Base-by-base conservation (phyloP, 2,888 invertebrate species). In the Psococerastis gibbosa region DNA sequence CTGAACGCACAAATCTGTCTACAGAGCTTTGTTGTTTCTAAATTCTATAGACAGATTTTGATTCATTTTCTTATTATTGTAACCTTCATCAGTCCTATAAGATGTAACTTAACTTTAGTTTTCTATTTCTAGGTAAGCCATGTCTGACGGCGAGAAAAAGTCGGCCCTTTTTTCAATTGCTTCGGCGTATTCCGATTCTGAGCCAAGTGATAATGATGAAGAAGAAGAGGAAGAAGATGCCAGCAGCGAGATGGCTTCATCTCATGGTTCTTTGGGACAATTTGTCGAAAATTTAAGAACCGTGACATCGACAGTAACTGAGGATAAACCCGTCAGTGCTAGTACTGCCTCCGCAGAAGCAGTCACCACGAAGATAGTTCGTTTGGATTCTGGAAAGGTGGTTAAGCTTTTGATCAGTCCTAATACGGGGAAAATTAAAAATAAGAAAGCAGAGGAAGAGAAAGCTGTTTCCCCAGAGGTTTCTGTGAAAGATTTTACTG, bases 171-270 rank as follows among this genome's bases (percentile, higher is more conserved):
- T 38, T 6, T 20, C 20, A 5, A 38, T 38, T 18, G 38, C 38
- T 18, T 38, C 38, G 13, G 38, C 38, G 6, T 38, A 38, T 38
- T 38, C 38, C 6, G 38, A 38, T 20, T 18, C 38, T 13, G 38
- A 38, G 11, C 15, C 17, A 16, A 38, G 38, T 18, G 38, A 38
- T 20, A 20, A 20, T 18, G 38, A 20, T 5, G 6, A 5, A 3
- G 38, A 38, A 20, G 38, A 38, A 6, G 8, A 6, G 8, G 8
- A 6, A 11, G 27, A 27, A 27, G 27, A 11, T 11, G 8, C 6
- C 27, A 27, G 27, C 27, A 33, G 33, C 17, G 33, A 9, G 3
- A 9, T 16, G 9, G 5, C 9, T 3, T n/a, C n/a, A n/a, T 16
- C 33, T 17, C 15, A 17, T 16, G 9, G 33, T 6, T 18, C 38